These are phyloP conservation scores for Coregonus ussuriensis DNA, from an alignment of 2,797 vertebrate species.

Conservation along the genomic window DNA sequence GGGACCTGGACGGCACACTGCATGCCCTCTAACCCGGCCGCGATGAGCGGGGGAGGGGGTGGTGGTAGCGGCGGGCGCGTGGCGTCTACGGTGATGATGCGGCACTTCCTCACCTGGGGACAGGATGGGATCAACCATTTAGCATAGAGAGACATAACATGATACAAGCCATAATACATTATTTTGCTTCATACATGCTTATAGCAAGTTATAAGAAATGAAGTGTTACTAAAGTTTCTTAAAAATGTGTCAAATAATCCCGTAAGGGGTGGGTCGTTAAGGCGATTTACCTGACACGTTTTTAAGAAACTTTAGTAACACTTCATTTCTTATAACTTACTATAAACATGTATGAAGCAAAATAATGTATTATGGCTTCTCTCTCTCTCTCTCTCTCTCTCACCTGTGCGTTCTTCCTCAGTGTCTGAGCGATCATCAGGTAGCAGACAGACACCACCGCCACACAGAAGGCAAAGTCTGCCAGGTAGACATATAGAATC, in stretches of 20 bases:
- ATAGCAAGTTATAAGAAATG: too few species aligned
- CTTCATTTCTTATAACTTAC: too few species aligned
- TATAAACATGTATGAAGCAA: not conserved
- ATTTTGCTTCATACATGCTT: not conserved
- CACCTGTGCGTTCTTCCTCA: conserved; percentile 87
- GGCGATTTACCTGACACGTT: not conserved
- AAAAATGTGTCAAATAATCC: too few species aligned
- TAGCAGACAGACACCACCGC: conserved; percentile 90
- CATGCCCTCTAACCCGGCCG: conserved; percentile 74
- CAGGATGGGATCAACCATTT: not conserved
- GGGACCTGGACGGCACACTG: conserved; percentile 79
- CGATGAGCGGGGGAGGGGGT: conserved; percentile 71
- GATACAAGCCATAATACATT: not conserved
- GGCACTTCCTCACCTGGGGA: conserved; percentile 80
- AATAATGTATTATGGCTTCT: not conserved
- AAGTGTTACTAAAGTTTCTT: too few species aligned
- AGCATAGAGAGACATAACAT: too few species aligned
- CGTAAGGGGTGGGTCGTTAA: not conserved
- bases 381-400: not conserved
- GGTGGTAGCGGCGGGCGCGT: conserved; percentile 71
- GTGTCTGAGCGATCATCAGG: conserved; percentile 88
- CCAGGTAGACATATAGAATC: conserved; percentile 87
- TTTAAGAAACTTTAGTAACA: too few species aligned
- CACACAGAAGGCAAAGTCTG: conserved; percentile 92
- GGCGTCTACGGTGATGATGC: conserved; percentile 77